Conservation (phyloP, 2,888 invertebrate genomes). For the Mystacides longicornis region DNA sequence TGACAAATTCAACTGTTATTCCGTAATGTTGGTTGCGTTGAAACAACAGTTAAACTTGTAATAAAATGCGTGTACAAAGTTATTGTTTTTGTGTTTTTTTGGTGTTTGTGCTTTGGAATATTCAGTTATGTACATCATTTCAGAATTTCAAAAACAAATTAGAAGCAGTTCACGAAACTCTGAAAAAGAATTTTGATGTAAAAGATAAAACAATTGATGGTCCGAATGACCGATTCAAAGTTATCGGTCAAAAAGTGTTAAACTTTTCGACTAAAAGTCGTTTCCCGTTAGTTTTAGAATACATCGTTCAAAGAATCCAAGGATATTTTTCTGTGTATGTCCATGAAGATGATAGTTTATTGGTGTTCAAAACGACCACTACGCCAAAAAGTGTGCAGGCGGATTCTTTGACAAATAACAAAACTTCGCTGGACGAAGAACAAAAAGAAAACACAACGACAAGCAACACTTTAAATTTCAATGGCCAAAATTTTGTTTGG, state of each 20-base stretch:
- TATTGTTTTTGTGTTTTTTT: too few relatives aligned
- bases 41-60: not conserved
- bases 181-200: not conserved
- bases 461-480: not conserved
- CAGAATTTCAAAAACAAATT: not conserved
- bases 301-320: constrained; percentile 62
- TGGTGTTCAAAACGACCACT: constrained; percentile 19
- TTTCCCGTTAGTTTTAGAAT: constrained; percentile 63
- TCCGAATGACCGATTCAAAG: not conserved
- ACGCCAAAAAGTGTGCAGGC: not conserved
- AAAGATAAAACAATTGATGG: not conserved
- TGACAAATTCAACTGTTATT: too few relatives aligned
- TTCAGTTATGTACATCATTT: not conserved
- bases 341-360: constrained; percentile 45
- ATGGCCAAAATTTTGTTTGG: constrained; percentile 1
- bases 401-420: not conserved
- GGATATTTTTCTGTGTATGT: constrained; percentile 61
- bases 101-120: not conserved
- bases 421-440: not conserved
- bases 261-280: constrained; percentile 33
- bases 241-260: not conserved
- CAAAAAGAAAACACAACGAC: not conserved
- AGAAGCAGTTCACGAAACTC: not conserved
- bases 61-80: not conserved
- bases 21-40: too few relatives aligned